Percentiles rank a stretch among this genome's conserved stretches.
These are phyloP conservation scores for Sarotherodon lohbergeri DNA, from an alignment of 2,113 vertebrate species.

Conservation along the genomic window DNA sequence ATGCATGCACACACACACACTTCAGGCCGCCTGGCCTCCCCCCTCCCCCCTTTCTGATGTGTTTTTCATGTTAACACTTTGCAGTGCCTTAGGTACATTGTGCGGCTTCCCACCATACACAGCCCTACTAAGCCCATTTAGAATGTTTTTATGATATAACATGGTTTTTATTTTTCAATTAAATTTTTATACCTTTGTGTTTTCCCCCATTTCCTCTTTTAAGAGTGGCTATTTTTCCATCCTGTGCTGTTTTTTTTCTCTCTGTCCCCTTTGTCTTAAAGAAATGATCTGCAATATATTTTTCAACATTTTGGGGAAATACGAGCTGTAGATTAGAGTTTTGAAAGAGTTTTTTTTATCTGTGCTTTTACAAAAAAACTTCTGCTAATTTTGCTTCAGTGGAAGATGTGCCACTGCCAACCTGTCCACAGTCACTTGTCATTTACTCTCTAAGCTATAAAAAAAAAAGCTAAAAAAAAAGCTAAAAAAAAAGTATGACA, in stretches of 20 bases:
- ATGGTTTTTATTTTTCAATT: conserved; percentile 75
- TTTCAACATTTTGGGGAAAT: neutral
- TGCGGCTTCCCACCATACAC: conserved; percentile 65
- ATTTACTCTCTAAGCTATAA: neutral
- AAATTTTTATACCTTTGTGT: conserved; percentile 75
- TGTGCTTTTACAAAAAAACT: neutral
- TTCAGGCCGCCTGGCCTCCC: neutral
- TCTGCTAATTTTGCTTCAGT: neutral
- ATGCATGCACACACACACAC: conserved; percentile 8
- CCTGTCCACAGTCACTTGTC: neutral
- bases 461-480: accelerated
- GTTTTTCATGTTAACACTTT: conserved; percentile 80
- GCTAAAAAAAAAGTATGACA: neutral
- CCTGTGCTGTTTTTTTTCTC: neutral
- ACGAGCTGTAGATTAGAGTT: neutral
- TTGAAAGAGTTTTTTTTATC: neutral
- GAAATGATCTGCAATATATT: neutral
- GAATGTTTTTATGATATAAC: conserved; percentile 68
- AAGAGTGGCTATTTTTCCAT: conserved; percentile 28
- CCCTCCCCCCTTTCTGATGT: conserved; percentile 65
- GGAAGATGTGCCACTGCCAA: neutral
- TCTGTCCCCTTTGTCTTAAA: neutral
- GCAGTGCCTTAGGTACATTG: conserved; percentile 72
- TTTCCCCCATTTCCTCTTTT: conserved; percentile 26
- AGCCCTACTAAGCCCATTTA: conserved; percentile 62